Conservation (phyloP, 2,888 invertebrate genomes). For the Alloscopus bannaensis region DNA sequence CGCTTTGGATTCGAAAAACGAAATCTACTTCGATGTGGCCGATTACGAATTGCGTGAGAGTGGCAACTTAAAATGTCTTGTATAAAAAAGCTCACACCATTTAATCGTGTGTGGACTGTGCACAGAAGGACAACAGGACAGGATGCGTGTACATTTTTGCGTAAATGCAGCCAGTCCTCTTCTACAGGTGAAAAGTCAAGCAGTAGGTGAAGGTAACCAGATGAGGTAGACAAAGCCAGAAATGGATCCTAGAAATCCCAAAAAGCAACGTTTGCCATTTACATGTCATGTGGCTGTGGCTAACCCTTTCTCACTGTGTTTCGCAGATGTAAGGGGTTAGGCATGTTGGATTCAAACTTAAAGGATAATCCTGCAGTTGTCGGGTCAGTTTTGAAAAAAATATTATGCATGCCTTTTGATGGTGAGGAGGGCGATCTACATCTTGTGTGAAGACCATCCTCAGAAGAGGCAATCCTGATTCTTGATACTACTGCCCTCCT, state of each 20-base stretch:
- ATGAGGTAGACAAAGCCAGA: slow-evolving; percentile 10
- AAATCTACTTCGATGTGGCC: slow-evolving; percentile 41
- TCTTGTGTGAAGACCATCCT: slow-evolving; percentile 39
- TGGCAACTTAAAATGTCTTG: slow-evolving; percentile 21
- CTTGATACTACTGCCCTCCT: slow-evolving; percentile 58
- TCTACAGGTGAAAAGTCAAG: slow-evolving; percentile 60
- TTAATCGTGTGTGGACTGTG: background rate
- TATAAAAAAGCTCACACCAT: background rate
- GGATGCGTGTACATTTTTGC: slow-evolving; percentile 14
- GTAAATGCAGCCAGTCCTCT: background rate
- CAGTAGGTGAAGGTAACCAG: slow-evolving; percentile 69
- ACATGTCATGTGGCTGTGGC: too few species aligned
- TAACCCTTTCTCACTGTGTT: too few species aligned
- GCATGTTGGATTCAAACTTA: too few species aligned
- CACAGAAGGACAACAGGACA: slow-evolving; percentile 11
- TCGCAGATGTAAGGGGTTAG: too few species aligned
- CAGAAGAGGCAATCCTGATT: slow-evolving; percentile 38
- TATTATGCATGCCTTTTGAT: slow-evolving; percentile 11
- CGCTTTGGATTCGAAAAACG: slow-evolving; percentile 42
- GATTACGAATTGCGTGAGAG: slow-evolving; percentile 58
- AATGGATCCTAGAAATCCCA: too few species aligned
- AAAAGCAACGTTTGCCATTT: too few species aligned
- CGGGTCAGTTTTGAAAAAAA: slow-evolving; percentile 29
- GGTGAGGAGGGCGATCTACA: slow-evolving; percentile 31
- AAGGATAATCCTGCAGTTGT: too few species aligned